Evolutionary conservation across 2,797 vertebrate genomes (phyloP).

Genomic region (Etheostoma perlongum): DNA sequence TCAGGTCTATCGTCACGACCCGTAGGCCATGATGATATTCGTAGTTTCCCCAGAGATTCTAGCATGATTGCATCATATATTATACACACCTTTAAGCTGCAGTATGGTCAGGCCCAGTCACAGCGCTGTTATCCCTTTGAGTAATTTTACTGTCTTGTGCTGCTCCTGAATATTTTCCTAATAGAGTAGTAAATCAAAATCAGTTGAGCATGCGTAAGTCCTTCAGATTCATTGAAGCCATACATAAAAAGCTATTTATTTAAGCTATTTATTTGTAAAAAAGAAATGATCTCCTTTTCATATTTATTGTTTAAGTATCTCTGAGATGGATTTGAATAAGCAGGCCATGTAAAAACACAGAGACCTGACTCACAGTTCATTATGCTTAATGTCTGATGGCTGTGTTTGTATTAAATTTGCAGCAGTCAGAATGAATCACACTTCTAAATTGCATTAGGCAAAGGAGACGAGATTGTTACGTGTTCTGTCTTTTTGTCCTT

Average conservation of each 20-base stretch:
- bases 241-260: slow-evolving; percentile 32
- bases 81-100: slow-evolving; percentile 29
- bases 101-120: slow-evolving; percentile 20
- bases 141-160: slow-evolving; percentile 44
- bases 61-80: slow-evolving; percentile 46
- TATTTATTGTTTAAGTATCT: slow-evolving; percentile 1
- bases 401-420: slow-evolving; percentile 21
- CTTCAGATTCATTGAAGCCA: slow-evolving; percentile 33
- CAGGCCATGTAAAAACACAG: slow-evolving; percentile 17
- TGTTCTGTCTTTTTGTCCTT: slow-evolving; percentile 23
- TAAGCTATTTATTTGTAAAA: slow-evolving; percentile 27
- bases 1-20: slow-evolving; percentile 13
- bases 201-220: slow-evolving; percentile 20
- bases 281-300: slow-evolving; percentile 9
- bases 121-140: slow-evolving; percentile 36
- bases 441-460: not conserved
- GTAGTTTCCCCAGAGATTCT: slow-evolving; percentile 27
- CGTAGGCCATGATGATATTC: slow-evolving; percentile 34
- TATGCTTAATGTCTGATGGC: slow-evolving; percentile 7
- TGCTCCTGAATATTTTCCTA: slow-evolving; percentile 42
- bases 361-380: slow-evolving; percentile 14
- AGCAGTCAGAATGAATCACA: slow-evolving; percentile 29
- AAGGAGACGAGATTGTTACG: slow-evolving; percentile 18
- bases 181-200: slow-evolving; percentile 69
- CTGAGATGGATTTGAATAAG: slow-evolving; percentile 9